Evolutionary conservation across 2,888 invertebrate species (phyloP), one percentile per base, ranked within the genome.

Genomic region (Parnassius orleans): DNA sequence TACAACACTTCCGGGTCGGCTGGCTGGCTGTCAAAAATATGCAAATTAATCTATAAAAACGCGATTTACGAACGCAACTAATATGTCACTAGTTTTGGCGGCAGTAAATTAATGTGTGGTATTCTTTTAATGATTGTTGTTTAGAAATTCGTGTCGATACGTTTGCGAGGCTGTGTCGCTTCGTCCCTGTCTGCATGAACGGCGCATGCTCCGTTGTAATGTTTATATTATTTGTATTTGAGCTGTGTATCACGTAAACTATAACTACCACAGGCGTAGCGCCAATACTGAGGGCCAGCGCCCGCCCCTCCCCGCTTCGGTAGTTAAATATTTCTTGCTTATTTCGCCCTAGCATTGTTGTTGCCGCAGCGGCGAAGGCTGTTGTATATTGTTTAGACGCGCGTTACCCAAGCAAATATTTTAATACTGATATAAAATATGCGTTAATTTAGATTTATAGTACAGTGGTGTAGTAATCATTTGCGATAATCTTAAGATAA

Each of bases 181-280:
- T 72, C 78, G 80, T 90, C 90, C 74, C 85, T 79, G 80, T 90
- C 90, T 77, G 81, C 68, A 48, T 65, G 69, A 68, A 88, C 78
- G 64, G 91, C 91, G 90, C 91, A 91, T 91, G 91, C 91, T 83
- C 90, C 69, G 86, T 73, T 79, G 86, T 86, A 88, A 90, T 92
- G 92, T 92, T 92, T 92, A 92, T 92, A 92, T 92, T 92, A 92
- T 92, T 92, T 92, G 92, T 92, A 92, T 92, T 92, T 90, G 89
- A 92, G 91, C 90, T 92, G 92, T 92, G 92, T 92, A 92, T 92
- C 92, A 88, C 85, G 92, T 92, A 92, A 92, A 92, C 92, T 92
- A 92, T 90, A 92, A 92, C 91, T 92, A 92, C 92, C 91, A 90
- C 92, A 91, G 89, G 81, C 88, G 84, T 84, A 89, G 87, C 91